Base-by-base conservation (phyloP, 2,113 vertebrate species). In the Lethenteron camtschaticum region DNA sequence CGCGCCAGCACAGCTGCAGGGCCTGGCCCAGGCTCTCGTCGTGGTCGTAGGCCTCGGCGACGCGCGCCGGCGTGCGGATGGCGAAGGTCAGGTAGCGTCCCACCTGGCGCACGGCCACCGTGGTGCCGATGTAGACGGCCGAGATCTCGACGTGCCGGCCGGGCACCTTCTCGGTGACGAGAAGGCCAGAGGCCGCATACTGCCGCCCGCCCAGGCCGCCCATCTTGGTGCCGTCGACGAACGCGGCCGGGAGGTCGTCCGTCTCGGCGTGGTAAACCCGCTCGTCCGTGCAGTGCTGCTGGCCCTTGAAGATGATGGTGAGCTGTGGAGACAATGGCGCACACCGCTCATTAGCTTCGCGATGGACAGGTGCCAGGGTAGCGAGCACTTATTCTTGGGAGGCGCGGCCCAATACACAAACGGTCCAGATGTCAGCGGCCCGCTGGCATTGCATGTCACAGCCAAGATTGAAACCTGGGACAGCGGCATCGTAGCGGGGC, bases 231-330 rank as follows among this genome's bases (percentile, higher is more conserved):
- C 94, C 92, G 9, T 96, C 94, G 68, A 92, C 85, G 57, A 96
- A 99, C 73, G 94, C 89, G 3, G 89, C 86, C 0, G 92, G 92
- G 57, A 96, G 83, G 79, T 89, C 87, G 72, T 94, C 87, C 1
- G 87, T 87, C 76, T 89, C 83, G 1, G 89, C 92, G 72, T 99
- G 92, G 81, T 96, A 99, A 0, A 99, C 92, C 73, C 89, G 89
- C 83, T 95, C 90, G 59, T 96, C 87, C 2, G 87, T 96, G 71
- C 94, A 96, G 68, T 87, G 86, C 68, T 82, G 84, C 70, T 85
- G 90, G 1, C 91, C 85, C 76, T 96, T 96, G 78, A 99, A 96
- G 77, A 96, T 96, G 71, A 99, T 79, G 6, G 94, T 96, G 76
- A 99, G 80, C 92, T 96, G 72, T 3, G 10, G 63, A 66, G 63